Evolutionary conservation across 2,797 vertebrate species (phyloP).

Genomic region (Emys orbicularis): DNA sequence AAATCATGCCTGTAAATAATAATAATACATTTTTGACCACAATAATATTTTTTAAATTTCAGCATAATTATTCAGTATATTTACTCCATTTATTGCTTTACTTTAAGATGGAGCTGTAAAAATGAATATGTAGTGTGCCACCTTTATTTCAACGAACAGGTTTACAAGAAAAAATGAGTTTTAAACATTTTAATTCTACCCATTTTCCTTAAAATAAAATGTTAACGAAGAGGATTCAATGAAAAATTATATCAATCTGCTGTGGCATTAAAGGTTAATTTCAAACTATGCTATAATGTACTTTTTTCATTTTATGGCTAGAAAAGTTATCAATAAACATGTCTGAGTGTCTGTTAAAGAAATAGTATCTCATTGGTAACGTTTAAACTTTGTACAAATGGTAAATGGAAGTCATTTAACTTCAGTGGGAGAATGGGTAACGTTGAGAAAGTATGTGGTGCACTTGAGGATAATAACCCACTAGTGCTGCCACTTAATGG

Average conservation of each 20-base stretch:
- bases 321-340: background rate
- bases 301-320: background rate
- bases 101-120: background rate
- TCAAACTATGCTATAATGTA: background rate
- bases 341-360: background rate
- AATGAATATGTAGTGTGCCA: background rate
- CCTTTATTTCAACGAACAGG: background rate
- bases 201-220: background rate
- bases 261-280: background rate
- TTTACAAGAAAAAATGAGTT: background rate
- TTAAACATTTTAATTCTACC: background rate
- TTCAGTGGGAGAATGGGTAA: background rate
- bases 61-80: background rate
- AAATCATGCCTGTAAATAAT: background rate
- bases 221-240: background rate
- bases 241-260: background rate
- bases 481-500: background rate
- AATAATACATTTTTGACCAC: background rate
- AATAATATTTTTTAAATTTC: background rate
- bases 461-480: background rate
- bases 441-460: background rate
- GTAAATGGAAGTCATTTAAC: background rate
- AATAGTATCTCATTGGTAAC: background rate
- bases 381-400: background rate
- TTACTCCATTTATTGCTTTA: background rate